A percentile compares a stretch with the other conserved stretches of the same genome.
These are phyloP conservation scores for Anguilla rostrata DNA, from an alignment of 2,113 vertebrate genomes.

Conservation along the genomic window DNA sequence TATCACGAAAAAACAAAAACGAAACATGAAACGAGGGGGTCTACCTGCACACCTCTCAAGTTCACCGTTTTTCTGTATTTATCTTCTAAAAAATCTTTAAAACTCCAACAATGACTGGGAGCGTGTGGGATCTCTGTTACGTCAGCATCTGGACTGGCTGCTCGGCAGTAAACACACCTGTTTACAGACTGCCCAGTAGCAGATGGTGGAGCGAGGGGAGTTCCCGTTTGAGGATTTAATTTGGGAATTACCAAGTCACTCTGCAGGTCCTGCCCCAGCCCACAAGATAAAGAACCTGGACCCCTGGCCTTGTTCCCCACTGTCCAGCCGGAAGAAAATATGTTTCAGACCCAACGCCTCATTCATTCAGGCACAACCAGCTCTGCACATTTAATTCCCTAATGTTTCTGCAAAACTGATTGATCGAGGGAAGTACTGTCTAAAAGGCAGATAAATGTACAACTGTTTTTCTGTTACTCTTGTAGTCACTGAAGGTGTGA, in stretches of 20 bases:
- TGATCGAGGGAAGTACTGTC: not conserved
- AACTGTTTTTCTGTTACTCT: not conserved
- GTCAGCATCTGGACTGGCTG: not conserved
- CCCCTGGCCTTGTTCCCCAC: not conserved
- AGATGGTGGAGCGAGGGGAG: conserved; percentile 62
- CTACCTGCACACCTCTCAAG: no score
- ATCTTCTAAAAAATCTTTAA: no score
- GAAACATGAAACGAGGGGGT: no score
- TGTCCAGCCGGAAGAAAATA: not conserved
- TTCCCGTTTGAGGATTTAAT: conserved; percentile 63
- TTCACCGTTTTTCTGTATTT: not conserved
- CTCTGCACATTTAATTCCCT: not conserved
- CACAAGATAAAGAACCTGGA: not conserved
- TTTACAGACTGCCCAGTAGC: conserved; percentile 52
- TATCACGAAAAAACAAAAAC: no score
- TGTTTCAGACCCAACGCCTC: not conserved
- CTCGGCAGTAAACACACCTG: conserved; percentile 56
- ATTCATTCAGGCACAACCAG: no score
- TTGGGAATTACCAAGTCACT: conserved; percentile 58
- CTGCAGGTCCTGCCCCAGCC: not conserved
- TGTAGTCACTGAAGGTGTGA: not conserved
- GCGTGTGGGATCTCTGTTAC: not conserved
- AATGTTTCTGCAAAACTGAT: not conserved
- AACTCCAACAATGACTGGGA: not conserved
- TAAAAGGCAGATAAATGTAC: not conserved